Conservation (phyloP, 2,888 invertebrate genomes). For the Linnaemya vulpina region DNA sequence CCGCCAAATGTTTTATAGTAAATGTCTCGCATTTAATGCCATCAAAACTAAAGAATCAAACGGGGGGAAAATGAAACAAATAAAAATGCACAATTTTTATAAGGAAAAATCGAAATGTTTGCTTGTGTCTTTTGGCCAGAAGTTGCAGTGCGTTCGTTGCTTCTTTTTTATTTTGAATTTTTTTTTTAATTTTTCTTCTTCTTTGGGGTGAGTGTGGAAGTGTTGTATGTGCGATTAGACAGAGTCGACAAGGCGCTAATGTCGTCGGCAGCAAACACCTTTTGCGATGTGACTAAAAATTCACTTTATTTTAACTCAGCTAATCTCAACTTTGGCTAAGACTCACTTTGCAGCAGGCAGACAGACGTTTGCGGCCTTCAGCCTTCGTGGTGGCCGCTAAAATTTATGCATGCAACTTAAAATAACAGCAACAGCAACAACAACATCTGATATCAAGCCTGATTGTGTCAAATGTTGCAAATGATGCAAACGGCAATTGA, state of each 20-base stretch:
- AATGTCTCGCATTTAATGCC: slow-evolving; percentile 72
- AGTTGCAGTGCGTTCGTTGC: slow-evolving; percentile 33
- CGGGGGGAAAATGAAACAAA: background rate
- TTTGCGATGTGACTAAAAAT: slow-evolving; percentile 67
- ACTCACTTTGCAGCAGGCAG: slow-evolving; percentile 13
- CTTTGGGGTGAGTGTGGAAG: slow-evolving; percentile 55
- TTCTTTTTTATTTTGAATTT: background rate
- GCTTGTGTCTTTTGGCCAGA: slow-evolving; percentile 25
- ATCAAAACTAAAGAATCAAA: slow-evolving; percentile 47
- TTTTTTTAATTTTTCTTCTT: too few relatives aligned
- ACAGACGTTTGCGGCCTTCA: slow-evolving; percentile 38
- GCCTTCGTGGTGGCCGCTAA: slow-evolving; percentile 67
- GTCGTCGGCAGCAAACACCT: slow-evolving; percentile 73
- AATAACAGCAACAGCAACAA: slow-evolving; percentile 56
- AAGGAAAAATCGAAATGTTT: slow-evolving; percentile 49
- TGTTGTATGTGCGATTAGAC: slow-evolving; percentile 71
- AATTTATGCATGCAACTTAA: slow-evolving; percentile 70
- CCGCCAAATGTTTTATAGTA: slow-evolving; percentile 72
- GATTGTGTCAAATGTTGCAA: slow-evolving; percentile 72
- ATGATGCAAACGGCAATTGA: slow-evolving; percentile 66
- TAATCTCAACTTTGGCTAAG: slow-evolving; percentile 23
- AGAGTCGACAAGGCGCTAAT: slow-evolving; percentile 73
- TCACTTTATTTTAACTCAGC: slow-evolving; percentile 48
- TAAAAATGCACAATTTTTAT: slow-evolving; percentile 26
- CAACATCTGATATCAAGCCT: slow-evolving; percentile 64